Evolutionary conservation across 2,113 vertebrate genomes (phyloP).

Genomic region (Chunga burmeisteri): DNA sequence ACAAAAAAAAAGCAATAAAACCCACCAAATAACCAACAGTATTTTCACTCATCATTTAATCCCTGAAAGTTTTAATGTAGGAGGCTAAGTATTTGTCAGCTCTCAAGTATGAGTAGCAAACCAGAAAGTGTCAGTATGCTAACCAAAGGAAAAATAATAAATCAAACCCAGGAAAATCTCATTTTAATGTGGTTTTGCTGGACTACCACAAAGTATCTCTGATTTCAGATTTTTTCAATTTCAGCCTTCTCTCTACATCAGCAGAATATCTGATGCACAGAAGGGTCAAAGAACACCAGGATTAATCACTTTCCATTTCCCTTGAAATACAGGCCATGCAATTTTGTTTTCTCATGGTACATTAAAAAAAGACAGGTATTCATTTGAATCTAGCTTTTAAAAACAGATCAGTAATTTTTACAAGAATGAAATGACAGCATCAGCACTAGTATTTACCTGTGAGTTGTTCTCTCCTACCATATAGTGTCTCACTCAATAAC

Average conservation of each 20-base stretch:
- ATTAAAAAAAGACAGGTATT: background rate
- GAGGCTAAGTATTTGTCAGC: background rate
- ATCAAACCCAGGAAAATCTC: background rate
- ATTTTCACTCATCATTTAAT: background rate
- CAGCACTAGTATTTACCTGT: constrained; percentile 24
- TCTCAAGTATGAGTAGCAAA: background rate
- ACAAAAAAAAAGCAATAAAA: background rate
- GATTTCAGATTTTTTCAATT: background rate
- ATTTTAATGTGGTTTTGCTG: background rate
- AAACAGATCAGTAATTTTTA: background rate
- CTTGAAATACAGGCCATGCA: background rate
- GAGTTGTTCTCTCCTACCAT: background rate
- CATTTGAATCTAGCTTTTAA: background rate
- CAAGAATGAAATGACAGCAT: background rate
- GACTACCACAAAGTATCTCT: background rate
- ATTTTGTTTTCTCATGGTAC: background rate
- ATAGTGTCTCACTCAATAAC: background rate
- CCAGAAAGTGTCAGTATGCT: background rate
- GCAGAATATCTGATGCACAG: background rate
- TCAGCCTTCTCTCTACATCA: background rate
- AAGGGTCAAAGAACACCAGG: background rate
- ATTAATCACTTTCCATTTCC: background rate
- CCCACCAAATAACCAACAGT: background rate
- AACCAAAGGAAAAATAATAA: constrained; percentile 1
- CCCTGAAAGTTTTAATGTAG: background rate